These are phyloP conservation scores for Mallotus villosus DNA, from an alignment of 2,797 vertebrate genomes.

Conservation along the genomic window DNA sequence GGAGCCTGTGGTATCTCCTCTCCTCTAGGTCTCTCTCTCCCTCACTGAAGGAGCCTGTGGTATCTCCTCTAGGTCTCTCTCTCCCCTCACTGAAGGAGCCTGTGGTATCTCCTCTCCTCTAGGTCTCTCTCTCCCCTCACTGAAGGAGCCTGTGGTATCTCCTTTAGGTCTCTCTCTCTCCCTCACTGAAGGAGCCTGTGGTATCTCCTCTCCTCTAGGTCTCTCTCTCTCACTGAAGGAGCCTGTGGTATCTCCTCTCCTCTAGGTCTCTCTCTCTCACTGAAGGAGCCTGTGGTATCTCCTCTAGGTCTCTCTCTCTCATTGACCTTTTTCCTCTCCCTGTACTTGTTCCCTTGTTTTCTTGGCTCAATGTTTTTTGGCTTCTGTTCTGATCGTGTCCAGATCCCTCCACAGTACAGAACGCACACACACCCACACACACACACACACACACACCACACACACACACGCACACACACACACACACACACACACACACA, in stretches of 20 bases:
- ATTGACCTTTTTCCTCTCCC: background rate
- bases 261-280: background rate
- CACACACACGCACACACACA: slow-evolving; percentile 2
- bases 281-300: background rate
- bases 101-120: background rate
- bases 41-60: background rate
- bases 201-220: background rate
- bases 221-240: background rate
- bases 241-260: background rate
- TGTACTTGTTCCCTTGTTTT: background rate
- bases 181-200: background rate
- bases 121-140: background rate
- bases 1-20: background rate
- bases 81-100: background rate
- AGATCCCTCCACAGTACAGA: slow-evolving; percentile 21
- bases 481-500: slow-evolving; percentile 37
- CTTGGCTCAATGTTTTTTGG: slow-evolving; percentile 15
- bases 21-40: background rate
- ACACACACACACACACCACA: slow-evolving; percentile 22
- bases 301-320: background rate
- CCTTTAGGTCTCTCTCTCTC: background rate
- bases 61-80: background rate
- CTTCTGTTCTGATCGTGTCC: slow-evolving; percentile 30
- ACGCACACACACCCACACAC: slow-evolving; percentile 3
- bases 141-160: background rate